Percentiles rank a stretch among this genome's conserved stretches.
Conservation (phyloP, 2,113 vertebrate genomes). For the Tiliqua scincoides region DNA sequence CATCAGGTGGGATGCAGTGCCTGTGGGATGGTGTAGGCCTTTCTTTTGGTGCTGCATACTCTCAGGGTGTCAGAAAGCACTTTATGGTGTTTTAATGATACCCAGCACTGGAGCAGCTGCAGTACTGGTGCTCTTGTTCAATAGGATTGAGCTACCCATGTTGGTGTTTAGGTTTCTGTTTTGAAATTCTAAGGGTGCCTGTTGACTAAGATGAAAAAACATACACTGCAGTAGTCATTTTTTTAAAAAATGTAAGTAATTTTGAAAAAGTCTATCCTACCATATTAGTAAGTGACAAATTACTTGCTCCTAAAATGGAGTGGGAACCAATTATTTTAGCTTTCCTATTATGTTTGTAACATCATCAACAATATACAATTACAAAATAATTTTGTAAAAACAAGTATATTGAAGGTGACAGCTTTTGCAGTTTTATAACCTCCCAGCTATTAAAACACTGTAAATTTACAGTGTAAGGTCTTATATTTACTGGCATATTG, state of each 20-base stretch:
- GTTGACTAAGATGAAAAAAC: neutral
- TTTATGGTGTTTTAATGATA: too few species aligned
- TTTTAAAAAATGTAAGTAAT: neutral
- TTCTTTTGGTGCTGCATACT: too few species aligned
- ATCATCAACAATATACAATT: slow-evolving; percentile 3
- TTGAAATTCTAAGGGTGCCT: too few species aligned
- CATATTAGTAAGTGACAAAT: neutral
- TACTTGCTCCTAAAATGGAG: slow-evolving; percentile 21
- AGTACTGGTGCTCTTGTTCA: too few species aligned
- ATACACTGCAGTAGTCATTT: neutral
- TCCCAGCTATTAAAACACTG: slow-evolving; percentile 17
- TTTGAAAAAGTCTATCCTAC: neutral
- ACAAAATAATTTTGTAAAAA: slow-evolving; percentile 43
- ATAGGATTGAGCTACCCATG: too few species aligned
- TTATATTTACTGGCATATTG: neutral
- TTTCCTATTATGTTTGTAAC: neutral
- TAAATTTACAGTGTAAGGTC: slow-evolving; percentile 28
- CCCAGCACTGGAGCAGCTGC: too few species aligned
- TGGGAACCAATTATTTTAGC: neutral
- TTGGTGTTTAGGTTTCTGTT: too few species aligned
- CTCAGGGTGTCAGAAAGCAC: too few species aligned
- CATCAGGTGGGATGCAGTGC: too few species aligned
- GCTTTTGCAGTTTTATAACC: slow-evolving; percentile 22
- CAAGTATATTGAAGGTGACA: neutral
- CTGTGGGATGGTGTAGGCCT: too few species aligned